These are phyloP conservation scores for Leucoma salicis DNA, from an alignment of 2,888 invertebrate species.

Conservation along the genomic window DNA sequence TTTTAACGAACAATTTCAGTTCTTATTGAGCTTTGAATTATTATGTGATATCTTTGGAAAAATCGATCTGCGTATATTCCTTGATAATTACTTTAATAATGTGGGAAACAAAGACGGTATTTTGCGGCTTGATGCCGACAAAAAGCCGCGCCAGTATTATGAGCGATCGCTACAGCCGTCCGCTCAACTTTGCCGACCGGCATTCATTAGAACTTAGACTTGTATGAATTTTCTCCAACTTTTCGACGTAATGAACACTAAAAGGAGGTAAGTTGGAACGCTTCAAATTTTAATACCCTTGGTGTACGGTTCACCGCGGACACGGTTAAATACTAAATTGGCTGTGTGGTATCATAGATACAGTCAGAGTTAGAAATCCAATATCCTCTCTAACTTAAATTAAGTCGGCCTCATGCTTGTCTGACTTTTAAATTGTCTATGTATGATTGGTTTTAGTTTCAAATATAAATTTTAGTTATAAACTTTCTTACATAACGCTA, in stretches of 20 bases:
- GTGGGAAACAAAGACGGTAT: slow-evolving; percentile 36
- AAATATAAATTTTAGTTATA: not conserved
- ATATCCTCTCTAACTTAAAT: slow-evolving; percentile 68
- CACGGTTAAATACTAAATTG: slow-evolving; percentile 61
- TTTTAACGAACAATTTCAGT: slow-evolving; percentile 35
- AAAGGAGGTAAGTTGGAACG: slow-evolving; percentile 77
- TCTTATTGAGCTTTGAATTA: slow-evolving; percentile 48
- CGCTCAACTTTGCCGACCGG: slow-evolving; percentile 67
- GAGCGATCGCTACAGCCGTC: slow-evolving; percentile 53
- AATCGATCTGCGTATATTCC: slow-evolving; percentile 19
- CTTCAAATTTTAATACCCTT: slow-evolving; percentile 77
- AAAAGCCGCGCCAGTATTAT: slow-evolving; percentile 45
- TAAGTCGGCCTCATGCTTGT: slow-evolving; percentile 57
- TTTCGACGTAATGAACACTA: slow-evolving; percentile 78
- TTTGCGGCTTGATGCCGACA: slow-evolving; percentile 37
- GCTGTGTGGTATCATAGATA: slow-evolving; percentile 59
- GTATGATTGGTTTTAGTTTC: not conserved
- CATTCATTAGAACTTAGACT: slow-evolving; percentile 80
- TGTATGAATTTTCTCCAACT: slow-evolving; percentile 78
- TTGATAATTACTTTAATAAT: slow-evolving; percentile 33
- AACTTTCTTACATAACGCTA: too few species aligned
- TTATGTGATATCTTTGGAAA: slow-evolving; percentile 28
- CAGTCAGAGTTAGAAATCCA: slow-evolving; percentile 68
- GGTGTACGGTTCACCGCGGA: slow-evolving; percentile 50
- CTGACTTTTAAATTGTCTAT: slow-evolving; percentile 62